Evolutionary conservation across 2,797 vertebrate genomes (phyloP).

Genomic region (Platalea minor): DNA sequence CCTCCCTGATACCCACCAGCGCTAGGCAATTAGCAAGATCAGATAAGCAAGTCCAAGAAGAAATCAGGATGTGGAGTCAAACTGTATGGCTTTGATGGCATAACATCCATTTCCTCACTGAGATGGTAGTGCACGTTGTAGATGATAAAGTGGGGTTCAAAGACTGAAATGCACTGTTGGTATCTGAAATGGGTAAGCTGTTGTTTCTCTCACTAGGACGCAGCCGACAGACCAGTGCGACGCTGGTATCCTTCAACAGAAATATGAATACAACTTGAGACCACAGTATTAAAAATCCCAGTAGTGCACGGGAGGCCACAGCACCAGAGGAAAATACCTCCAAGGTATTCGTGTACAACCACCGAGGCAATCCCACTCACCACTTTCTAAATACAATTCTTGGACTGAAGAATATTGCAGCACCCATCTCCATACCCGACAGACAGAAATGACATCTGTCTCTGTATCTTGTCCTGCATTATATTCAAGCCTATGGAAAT

Average conservation of each 20-base stretch:
- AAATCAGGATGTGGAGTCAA: neutral
- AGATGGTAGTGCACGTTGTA: neutral
- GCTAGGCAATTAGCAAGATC: neutral
- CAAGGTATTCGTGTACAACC: neutral
- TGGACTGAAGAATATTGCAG: neutral
- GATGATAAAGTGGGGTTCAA: neutral
- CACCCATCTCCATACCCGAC: neutral
- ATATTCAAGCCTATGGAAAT: neutral
- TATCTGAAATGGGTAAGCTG: neutral
- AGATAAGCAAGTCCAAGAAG: neutral
- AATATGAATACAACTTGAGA: neutral
- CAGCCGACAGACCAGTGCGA: neutral
- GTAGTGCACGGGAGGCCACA: neutral
- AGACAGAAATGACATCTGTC: accelerated
- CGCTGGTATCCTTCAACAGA: neutral
- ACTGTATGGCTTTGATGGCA: neutral
- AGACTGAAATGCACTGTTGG: neutral
- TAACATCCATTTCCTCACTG: neutral
- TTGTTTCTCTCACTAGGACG: neutral
- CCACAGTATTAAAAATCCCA: neutral
- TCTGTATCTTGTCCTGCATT: neutral
- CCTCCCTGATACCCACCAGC: neutral
- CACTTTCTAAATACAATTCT: neutral
- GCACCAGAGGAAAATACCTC: neutral
- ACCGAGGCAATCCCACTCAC: neutral